Base-by-base conservation (phyloP, 2,113 vertebrate genomes). In the Pleuronectes platessa region DNA sequence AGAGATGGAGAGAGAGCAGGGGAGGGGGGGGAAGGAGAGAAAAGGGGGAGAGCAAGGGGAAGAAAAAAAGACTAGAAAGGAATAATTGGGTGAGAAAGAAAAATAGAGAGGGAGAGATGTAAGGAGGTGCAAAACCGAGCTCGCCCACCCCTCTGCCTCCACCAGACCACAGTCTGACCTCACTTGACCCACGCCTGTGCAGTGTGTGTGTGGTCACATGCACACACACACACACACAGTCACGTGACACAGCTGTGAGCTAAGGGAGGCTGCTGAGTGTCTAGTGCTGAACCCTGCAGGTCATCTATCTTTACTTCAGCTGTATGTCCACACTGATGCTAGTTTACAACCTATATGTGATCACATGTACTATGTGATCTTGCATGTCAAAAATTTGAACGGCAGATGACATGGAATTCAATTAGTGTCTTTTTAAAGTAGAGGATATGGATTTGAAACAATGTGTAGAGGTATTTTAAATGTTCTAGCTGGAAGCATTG, bases 111-210 rank as follows among this genome's bases (percentile, higher is more conserved):
- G 68, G 2, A 27, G 61, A 10, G 31, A 45, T 9, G 40, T 7
- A 45, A 23, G 11, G 9, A 61, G 60, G 18, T 0, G 18, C 3
- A n/a, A 37, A 10, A 61, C 18, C 13, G 5, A 42, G 81, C 60
- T 75, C 37, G 4, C 61, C 55, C 53, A 37, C 11, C 53, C 67
- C 17, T 72, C 45, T 84, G 59, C 64, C 60, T 69, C 62, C 26
- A 79, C 51, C 53, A 60, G 18, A 58, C 76, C 56, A 67, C 49
- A 66, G 45, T 42, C 62, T 89, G 86, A 88, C 90, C 87, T 90
- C 62, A 66, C 76, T 76, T 88, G 83, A 89, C 79, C 83, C 61
- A 84, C 18, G 49, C 66, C 68, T 67, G 60, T 20, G 14, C 37
- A 56, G 59, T 71, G 60, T 62, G 27, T 35, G 37, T 35, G 61